Base-by-base conservation (phyloP, 2,797 vertebrate genomes). In the Allobates femoralis region DNA sequence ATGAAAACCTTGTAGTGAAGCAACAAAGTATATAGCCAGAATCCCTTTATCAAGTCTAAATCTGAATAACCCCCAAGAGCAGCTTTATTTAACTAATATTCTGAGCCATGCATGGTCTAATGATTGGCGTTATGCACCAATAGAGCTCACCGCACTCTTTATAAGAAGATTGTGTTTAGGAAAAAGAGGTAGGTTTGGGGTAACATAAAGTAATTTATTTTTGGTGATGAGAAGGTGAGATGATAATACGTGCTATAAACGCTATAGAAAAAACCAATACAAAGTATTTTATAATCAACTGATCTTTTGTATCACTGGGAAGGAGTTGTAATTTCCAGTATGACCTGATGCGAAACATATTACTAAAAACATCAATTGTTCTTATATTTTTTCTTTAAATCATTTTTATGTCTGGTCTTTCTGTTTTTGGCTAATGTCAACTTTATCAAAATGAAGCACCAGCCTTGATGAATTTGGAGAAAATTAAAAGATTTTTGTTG, bases 31-130 rank as follows among this genome's bases (percentile, higher is more conserved):
- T 81, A 51, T 41, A 60, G 56, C 77, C 21, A 50, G 86, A 76
- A 81, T 85, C 15, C 60, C 77, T 85, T 85, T 75, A 84, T 84
- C 58, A 81, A 60, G 28, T 51, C 30, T 56, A 80, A 67, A 75
- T 80, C 83, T 85, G 83, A 85, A 85, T 88, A 88, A 67, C 37
- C 78, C 75, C 46, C 79, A 56, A 16, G 41, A 76, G 64, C 28
- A 41, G 58, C 69, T 85, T 75, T 84, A 67, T 81, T 60, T 67
- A 53, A 37, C 73, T 80, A 58, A 76, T 67, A 81, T 76, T 64
- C 58, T 55, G 46, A 30, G 51, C 80, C 41, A 60, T 55, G 56
- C 79, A 55, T 67, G 18, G 21, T 79, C 55, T 79, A 62, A 79
- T 62, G 77, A 60, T 79, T 23, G 41, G 55, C 32, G 41, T 79